Percentiles rank a stretch among this genome's conserved stretches.
phyloP scores from a whole-genome alignment of 2,113 vertebrate genomes.

The Siniperca chuatsi region DNA sequence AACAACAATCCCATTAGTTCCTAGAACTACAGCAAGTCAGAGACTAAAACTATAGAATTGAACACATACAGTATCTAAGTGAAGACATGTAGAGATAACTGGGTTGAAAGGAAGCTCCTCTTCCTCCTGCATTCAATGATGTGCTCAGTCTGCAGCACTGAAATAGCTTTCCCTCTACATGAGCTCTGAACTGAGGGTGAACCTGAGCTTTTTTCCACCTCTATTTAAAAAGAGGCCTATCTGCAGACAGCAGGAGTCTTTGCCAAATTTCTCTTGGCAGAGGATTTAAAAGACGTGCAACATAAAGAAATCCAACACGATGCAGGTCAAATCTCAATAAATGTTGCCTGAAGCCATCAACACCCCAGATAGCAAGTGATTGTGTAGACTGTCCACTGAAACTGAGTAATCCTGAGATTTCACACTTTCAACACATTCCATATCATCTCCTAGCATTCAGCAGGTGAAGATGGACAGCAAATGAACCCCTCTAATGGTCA shows the following conservation, averaged over 20 bases:
- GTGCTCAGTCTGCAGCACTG: constrained; percentile 44
- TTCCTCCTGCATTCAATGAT: constrained; percentile 32
- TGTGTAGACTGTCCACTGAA: constrained; percentile 54
- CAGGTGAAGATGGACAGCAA: constrained; percentile 52
- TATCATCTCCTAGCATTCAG: constrained; percentile 47
- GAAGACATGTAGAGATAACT: constrained; percentile 27
- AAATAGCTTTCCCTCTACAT: constrained; percentile 50
- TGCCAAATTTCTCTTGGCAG: constrained; percentile 70
- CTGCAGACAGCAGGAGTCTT: constrained; percentile 54
- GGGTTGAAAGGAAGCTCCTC: constrained; percentile 27
- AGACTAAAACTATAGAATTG: constrained; percentile 1
- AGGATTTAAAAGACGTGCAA: constrained; percentile 50
- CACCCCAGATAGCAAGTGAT: constrained; percentile 46
- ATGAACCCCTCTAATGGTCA: constrained; percentile 56
- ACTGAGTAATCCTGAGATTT: constrained; percentile 58
- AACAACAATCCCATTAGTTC: background rate
- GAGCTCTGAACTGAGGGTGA: constrained; percentile 79
- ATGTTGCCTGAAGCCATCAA: constrained; percentile 65
- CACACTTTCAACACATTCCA: constrained; percentile 57
- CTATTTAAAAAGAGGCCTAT: constrained; percentile 48
- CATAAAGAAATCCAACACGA: constrained; percentile 55
- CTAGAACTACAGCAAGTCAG: background rate
- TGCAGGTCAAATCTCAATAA: constrained; percentile 61
- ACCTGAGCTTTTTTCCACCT: constrained; percentile 51
- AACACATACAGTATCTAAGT: constrained; percentile 17